phyloP scores from a whole-genome alignment of 2,797 vertebrate species.

The Mallotus villosus region DNA sequence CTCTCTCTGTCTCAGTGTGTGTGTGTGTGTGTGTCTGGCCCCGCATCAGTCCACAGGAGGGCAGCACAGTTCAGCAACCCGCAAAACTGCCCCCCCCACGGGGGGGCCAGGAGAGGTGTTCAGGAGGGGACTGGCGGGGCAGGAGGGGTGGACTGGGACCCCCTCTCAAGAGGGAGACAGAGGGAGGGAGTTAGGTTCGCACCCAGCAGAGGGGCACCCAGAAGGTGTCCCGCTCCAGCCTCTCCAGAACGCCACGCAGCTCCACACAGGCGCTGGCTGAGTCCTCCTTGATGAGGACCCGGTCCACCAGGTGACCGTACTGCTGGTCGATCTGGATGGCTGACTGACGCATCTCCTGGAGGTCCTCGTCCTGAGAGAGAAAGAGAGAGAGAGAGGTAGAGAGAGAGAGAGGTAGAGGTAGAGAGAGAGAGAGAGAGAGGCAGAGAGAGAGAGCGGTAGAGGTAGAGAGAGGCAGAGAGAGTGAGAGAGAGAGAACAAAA shows the following conservation, averaged over 20 bases:
- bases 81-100: slow-evolving; percentile 22
- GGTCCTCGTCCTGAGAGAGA: slow-evolving; percentile 84
- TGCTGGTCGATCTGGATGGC: slow-evolving; percentile 89
- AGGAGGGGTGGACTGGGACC: slow-evolving; percentile 23
- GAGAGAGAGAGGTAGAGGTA: not conserved
- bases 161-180: slow-evolving; percentile 18
- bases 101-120: not conserved
- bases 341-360: slow-evolving; percentile 89
- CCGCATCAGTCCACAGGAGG: slow-evolving; percentile 22
- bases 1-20: slow-evolving; percentile 35
- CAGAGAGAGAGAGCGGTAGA: not conserved
- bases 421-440: not conserved
- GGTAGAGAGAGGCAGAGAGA: not conserved
- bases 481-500: not conserved
- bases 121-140: slow-evolving; percentile 13
- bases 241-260: slow-evolving; percentile 82
- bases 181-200: slow-evolving; percentile 72
- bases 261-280: slow-evolving; percentile 83
- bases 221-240: slow-evolving; percentile 84
- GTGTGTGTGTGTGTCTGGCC: slow-evolving; percentile 21
- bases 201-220: slow-evolving; percentile 92
- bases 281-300: slow-evolving; percentile 88
- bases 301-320: slow-evolving; percentile 89
- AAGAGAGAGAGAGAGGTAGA: not conserved
- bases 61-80: slow-evolving; percentile 9